Evolutionary conservation across 2,797 vertebrate species (phyloP).

Genomic region (Schizothorax lantsangensis): DNA sequence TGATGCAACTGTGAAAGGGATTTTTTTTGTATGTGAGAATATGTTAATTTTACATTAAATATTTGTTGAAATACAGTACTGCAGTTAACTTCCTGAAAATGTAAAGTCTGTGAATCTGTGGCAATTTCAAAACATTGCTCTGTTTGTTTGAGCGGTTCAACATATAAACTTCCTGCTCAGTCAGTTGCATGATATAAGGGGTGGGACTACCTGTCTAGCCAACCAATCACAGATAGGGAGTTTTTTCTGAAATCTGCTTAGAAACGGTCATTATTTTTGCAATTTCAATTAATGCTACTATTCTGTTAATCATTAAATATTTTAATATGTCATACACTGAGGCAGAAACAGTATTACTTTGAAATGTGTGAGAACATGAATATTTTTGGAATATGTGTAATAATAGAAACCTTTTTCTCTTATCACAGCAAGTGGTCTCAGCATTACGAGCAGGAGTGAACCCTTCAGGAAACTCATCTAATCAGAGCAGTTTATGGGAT

Average conservation of each 20-base stretch:
- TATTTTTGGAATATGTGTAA: not conserved
- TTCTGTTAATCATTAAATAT: not conserved
- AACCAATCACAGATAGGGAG: not conserved
- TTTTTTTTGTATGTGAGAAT: conserved; percentile 3
- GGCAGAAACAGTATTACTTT: not conserved
- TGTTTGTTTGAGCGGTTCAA: not conserved
- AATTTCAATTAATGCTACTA: not conserved
- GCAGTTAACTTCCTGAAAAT: not conserved
- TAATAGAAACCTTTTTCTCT: conserved; percentile 38
- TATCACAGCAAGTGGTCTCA: conserved; percentile 92
- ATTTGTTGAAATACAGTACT: not conserved
- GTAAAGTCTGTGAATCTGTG: not conserved
- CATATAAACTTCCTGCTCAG: not conserved
- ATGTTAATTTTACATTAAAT: not conserved
- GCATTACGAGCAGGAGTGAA: conserved; percentile 95
- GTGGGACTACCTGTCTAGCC: not conserved
- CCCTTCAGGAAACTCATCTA: conserved; percentile 90
- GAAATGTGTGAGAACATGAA: not conserved
- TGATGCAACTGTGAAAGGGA: too few relatives aligned
- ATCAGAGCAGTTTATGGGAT: conserved; percentile 97
- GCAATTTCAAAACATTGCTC: not conserved
- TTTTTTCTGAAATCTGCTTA: not conserved
- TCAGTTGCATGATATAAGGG: not conserved
- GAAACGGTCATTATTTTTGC: not conserved
- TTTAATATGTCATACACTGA: not conserved